phyloP scores from a whole-genome alignment of 2,888 invertebrate species.

The Scaptomyza polygonia region DNA sequence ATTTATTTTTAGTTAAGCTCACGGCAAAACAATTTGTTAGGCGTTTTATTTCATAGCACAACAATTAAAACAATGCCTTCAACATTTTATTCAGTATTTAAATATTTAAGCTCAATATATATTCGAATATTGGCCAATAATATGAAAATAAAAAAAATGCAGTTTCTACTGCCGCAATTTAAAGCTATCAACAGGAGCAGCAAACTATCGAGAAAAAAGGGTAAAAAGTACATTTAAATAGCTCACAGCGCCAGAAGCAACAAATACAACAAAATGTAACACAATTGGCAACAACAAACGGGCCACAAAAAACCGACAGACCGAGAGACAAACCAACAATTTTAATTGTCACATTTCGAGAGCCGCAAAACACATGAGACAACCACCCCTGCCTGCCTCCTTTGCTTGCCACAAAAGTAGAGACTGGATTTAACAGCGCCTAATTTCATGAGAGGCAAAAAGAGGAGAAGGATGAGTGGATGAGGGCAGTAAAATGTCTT shows the following conservation, averaged over 20 bases:
- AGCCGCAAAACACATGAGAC: constrained; percentile 60
- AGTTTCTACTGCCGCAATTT: neutral
- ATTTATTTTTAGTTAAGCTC: neutral
- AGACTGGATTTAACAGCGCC: constrained; percentile 16
- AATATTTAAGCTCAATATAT: neutral
- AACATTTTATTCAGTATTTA: neutral
- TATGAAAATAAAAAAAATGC: constrained; percentile 4
- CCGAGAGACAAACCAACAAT: constrained; percentile 31
- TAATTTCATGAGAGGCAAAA: constrained; percentile 33
- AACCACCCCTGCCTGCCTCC: neutral
- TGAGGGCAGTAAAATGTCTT: constrained; percentile 3
- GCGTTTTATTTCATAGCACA: neutral
- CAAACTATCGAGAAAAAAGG: no score
- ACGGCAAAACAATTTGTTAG: no score
- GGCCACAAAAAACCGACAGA: constrained; percentile 23
- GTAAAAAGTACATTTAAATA: constrained; percentile 31
- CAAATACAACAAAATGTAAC: constrained; percentile 35
- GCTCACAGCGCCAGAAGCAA: constrained; percentile 4
- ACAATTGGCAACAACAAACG: constrained; percentile 35
- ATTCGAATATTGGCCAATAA: neutral
- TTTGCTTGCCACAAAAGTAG: neutral
- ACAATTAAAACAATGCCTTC: neutral
- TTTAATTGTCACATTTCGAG: constrained; percentile 69
- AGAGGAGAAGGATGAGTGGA: neutral
- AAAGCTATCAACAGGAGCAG: constrained; percentile 6